Percentiles rank a stretch among this genome's conserved stretches.
These are phyloP conservation scores for Acrocephalus kingi DNA, from an alignment of 2,113 vertebrate genomes.

Conservation along the genomic window DNA sequence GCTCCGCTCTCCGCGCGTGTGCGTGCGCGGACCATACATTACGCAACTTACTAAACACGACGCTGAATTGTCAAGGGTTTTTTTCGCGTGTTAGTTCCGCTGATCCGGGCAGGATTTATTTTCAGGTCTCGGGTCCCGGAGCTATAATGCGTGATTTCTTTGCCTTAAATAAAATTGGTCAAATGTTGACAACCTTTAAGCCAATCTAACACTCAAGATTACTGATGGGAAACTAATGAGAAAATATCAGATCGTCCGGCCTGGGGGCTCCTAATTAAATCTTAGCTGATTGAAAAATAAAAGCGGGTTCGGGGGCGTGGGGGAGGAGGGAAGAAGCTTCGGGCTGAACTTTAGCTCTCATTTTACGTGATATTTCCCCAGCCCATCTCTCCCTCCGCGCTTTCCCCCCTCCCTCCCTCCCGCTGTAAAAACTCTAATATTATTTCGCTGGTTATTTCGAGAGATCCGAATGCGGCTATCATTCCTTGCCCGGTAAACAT, in stretches of 20 bases:
- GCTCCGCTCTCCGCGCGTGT: background rate
- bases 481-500: constrained; percentile 77
- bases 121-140: constrained; percentile 74
- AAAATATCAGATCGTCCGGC: constrained; percentile 85
- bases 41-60: constrained; percentile 76
- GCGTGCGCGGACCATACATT: background rate
- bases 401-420: background rate
- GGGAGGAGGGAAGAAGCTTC: constrained; percentile 68
- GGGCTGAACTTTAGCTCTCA: constrained; percentile 86
- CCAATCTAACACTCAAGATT: constrained; percentile 83
- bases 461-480: constrained; percentile 69
- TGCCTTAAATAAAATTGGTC: constrained; percentile 83
- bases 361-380: constrained; percentile 79
- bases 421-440: constrained; percentile 13
- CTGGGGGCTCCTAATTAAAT: constrained; percentile 93
- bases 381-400: background rate
- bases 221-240: constrained; percentile 90
- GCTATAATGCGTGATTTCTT: constrained; percentile 78
- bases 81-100: constrained; percentile 81
- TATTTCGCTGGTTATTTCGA: constrained; percentile 76
- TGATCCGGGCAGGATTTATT: constrained; percentile 85
- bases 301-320: constrained; percentile 69
- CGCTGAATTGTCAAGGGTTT: constrained; percentile 80
- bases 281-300: constrained; percentile 92
- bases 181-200: constrained; percentile 90